phyloP scores from a whole-genome alignment of 2,797 vertebrate genomes.

The Aplochiton taeniatus region DNA sequence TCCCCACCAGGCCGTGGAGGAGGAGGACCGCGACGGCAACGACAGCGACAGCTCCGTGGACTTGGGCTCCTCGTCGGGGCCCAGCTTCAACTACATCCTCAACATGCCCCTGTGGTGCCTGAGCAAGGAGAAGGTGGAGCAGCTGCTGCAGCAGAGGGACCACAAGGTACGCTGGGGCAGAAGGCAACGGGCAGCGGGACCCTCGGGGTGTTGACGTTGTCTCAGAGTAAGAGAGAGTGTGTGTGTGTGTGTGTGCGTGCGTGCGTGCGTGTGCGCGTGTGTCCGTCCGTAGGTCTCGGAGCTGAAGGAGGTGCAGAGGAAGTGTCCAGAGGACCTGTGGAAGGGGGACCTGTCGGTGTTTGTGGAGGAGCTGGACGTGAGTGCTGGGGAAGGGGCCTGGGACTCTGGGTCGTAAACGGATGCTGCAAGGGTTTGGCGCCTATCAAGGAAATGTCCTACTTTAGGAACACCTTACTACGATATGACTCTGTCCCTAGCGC shows the following conservation, averaged over 20 bases:
- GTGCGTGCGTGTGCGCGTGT: too few relatives aligned
- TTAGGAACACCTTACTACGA: too few relatives aligned
- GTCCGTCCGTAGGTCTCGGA: conserved; percentile 81
- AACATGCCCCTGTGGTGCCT: conserved; percentile 98
- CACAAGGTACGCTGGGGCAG: conserved; percentile 78
- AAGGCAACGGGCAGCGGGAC: not conserved
- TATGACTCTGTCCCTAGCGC: too few relatives aligned
- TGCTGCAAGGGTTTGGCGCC: too few relatives aligned
- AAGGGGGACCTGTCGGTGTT: conserved; percentile 94
- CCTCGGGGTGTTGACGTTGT: not conserved
- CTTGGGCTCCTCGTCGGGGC: conserved; percentile 86
- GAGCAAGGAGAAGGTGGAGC: conserved; percentile 96
- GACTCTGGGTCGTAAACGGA: not conserved
- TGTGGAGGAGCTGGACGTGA: conserved; percentile 92
- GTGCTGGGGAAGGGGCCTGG: conserved; percentile 50
- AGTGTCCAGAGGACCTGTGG: conserved; percentile 90
- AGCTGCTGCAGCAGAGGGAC: conserved; percentile 94
- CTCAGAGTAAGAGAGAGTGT: conserved; percentile 3
- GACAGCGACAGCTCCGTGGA: conserved; percentile 88
- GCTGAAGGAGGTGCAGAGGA: conserved; percentile 87
- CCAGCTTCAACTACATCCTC: conserved; percentile 98
- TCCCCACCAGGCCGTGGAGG: conserved; percentile 73
- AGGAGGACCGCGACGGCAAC: conserved; percentile 82
- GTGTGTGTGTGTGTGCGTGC: too few relatives aligned
- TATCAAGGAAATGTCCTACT: too few relatives aligned